Conservation (phyloP, 1,140 invertebrate species). For the Hypothenemus hampei region DNA sequence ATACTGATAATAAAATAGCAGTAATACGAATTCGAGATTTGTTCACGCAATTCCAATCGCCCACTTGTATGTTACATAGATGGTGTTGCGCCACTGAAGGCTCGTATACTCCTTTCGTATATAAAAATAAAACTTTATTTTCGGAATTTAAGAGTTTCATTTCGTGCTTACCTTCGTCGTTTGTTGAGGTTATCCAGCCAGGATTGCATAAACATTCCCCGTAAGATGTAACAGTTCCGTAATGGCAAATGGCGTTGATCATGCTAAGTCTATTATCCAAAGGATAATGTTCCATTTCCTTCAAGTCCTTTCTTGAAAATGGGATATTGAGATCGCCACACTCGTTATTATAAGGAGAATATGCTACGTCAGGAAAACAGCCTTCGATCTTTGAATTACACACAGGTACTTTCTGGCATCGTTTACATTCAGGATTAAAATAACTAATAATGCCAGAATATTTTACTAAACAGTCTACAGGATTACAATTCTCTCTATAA, state of each 20-base stretch:
- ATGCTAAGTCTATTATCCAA: background rate
- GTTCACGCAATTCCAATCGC: conserved; percentile 28
- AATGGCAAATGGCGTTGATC: conserved; percentile 27
- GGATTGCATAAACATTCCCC: conserved; percentile 23
- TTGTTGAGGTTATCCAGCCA: conserved; percentile 18
- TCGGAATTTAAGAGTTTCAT: background rate
- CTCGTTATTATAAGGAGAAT: conserved; percentile 26
- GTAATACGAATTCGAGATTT: conserved; percentile 26
- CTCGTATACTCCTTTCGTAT: conserved; percentile 23
- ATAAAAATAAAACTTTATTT: background rate
- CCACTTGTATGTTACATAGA: conserved; percentile 28
- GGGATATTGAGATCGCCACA: conserved; percentile 21
- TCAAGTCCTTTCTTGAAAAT: conserved; percentile 17
- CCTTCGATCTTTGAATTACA: conserved; percentile 20
- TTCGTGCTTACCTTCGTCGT: conserved; percentile 21
- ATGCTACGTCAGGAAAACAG: conserved; percentile 15
- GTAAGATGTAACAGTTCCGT: conserved; percentile 15
- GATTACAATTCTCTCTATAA: conserved; percentile 23
- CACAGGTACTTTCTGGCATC: conserved; percentile 21
- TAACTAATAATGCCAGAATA: conserved; percentile 27
- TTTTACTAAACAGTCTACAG: conserved; percentile 30
- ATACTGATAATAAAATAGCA: conserved; percentile 22
- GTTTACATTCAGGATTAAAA: conserved; percentile 20
- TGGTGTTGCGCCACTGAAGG: conserved; percentile 24
- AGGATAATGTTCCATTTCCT: conserved; percentile 9